Conservation (phyloP, 2,797 vertebrate genomes). For the Epinephelus malabaricus region DNA sequence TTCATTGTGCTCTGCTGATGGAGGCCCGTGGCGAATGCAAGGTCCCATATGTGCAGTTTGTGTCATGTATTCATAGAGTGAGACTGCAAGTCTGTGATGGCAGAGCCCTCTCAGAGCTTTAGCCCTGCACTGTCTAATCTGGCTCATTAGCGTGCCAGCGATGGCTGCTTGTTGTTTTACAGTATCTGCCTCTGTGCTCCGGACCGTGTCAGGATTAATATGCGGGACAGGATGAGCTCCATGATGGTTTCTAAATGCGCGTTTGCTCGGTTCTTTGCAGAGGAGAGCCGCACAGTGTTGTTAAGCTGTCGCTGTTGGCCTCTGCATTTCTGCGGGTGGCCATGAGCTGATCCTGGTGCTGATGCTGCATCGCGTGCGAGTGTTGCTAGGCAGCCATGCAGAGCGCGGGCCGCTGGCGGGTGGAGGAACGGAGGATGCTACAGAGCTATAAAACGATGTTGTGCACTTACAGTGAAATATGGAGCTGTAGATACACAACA, state of each 20-base stretch:
- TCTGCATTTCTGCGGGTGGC: constrained; percentile 59
- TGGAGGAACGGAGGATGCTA: constrained; percentile 29
- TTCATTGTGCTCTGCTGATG: neutral
- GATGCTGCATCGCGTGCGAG: constrained; percentile 79
- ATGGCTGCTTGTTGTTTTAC: neutral
- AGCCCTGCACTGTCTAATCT: neutral
- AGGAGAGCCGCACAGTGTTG: neutral
- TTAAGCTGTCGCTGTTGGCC: constrained; percentile 35
- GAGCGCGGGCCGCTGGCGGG: constrained; percentile 30
- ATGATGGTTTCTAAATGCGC: too few species aligned
- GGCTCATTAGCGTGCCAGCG: neutral
- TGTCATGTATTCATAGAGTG: neutral
- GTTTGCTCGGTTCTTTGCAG: neutral
- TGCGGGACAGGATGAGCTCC: too few species aligned
- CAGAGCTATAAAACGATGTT: neutral
- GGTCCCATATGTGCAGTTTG: neutral
- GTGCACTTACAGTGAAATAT: neutral
- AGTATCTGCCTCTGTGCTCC: neutral
- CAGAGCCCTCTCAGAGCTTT: neutral
- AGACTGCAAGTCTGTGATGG: constrained; percentile 21
- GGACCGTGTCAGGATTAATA: neutral
- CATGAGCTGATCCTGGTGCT: constrained; percentile 77
- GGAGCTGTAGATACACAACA: neutral
- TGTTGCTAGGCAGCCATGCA: constrained; percentile 87
- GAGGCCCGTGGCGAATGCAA: neutral